These are phyloP conservation scores for Caenorhabditis elegans DNA, from an alignment of 1,140 invertebrate species.

Conservation along the genomic window DNA sequence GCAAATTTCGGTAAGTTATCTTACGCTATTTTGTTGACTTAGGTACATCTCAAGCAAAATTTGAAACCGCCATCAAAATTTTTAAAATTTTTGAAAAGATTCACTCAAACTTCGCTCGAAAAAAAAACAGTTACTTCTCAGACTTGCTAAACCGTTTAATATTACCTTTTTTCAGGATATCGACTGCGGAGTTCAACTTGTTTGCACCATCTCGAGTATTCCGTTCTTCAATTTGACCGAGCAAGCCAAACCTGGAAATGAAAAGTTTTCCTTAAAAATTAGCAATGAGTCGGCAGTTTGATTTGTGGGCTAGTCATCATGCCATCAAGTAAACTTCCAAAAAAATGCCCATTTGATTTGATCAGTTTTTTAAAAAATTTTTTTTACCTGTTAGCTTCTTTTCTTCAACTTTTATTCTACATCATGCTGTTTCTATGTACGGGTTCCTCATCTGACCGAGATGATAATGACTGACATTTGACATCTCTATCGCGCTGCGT, in stretches of 20 bases:
- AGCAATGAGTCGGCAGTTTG: conserved; percentile 40
- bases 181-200: conserved; percentile 74
- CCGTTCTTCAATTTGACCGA: conserved; percentile 91
- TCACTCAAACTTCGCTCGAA: no score
- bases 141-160: no score
- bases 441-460: not conserved
- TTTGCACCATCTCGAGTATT: conserved; percentile 80
- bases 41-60: no score
- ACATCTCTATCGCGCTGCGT: not conserved
- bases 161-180: conserved; percentile 26
- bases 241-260: conserved; percentile 72
- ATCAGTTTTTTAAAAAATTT: not conserved
- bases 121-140: no score
- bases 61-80: not conserved
- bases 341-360: not conserved
- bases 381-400: not conserved
- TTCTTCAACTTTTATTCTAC: not conserved
- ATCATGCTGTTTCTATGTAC: not conserved
- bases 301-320: no score
- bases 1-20: no score
- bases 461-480: not conserved
- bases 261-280: conserved; percentile 40
- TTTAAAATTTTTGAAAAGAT: not conserved
- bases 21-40: no score
- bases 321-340: no score